These are phyloP conservation scores for Laspeyria flexula DNA, from an alignment of 2,888 invertebrate genomes.

Conservation along the genomic window DNA sequence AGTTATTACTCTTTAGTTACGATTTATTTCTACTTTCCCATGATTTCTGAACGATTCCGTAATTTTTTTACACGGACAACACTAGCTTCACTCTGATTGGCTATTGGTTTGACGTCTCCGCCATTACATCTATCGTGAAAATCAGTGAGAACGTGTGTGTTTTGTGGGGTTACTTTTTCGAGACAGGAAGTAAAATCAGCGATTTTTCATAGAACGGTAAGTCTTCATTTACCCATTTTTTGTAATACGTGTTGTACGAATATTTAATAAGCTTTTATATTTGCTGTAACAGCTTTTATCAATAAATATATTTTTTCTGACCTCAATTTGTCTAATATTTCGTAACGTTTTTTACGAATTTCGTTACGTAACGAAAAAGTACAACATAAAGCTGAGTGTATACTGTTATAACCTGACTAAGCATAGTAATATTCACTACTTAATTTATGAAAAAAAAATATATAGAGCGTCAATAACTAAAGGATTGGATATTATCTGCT, in stretches of 20 bases:
- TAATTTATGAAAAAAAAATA: constrained; percentile 1
- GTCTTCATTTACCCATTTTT: constrained; percentile 2
- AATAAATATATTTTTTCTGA: not conserved
- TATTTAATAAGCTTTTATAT: constrained; percentile 6
- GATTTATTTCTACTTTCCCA: constrained; percentile 7
- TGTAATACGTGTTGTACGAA: constrained; percentile 2
- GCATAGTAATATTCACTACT: not conserved
- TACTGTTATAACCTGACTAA: not conserved
- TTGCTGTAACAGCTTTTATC: constrained; percentile 1
- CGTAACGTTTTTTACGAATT: constrained; percentile 4
- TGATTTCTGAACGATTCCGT: constrained; percentile 6
- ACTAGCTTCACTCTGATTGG: not conserved
- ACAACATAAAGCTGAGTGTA: not conserved
- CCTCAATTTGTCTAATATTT: constrained; percentile 3
- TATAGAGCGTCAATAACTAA: constrained; percentile 4
- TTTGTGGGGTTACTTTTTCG: constrained; percentile 6
- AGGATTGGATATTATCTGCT: constrained; percentile 4
- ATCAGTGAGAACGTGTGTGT: constrained; percentile 4
- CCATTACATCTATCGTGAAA: constrained; percentile 1
- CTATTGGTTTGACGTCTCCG: constrained; percentile 5
- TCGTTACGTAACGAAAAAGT: constrained; percentile 8
- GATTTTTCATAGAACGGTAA: constrained; percentile 6
- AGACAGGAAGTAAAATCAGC: constrained; percentile 3
- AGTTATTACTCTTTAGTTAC: not conserved
- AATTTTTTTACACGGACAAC: constrained; percentile 6